Percentiles rank a stretch among this genome's conserved stretches.
phyloP scores from a whole-genome alignment of 1,140 invertebrate genomes.

The Drosophila rufa region DNA sequence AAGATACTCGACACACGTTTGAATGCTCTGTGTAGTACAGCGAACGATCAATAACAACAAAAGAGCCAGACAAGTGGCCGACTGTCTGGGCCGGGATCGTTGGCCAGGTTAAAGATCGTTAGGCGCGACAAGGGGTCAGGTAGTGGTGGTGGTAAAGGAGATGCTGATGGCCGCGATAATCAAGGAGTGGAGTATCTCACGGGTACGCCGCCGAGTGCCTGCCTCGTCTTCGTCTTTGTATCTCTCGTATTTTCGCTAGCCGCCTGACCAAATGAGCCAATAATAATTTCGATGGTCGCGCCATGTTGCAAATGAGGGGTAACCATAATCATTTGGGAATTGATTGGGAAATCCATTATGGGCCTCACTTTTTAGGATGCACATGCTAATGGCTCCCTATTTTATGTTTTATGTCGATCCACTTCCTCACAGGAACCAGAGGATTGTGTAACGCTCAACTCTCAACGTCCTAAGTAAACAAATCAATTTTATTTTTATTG shows the following conservation, averaged over 20 bases:
- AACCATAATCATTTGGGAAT: slow-evolving; percentile 48
- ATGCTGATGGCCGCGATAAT: slow-evolving; percentile 36
- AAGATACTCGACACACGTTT: slow-evolving; percentile 24
- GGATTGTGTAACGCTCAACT: slow-evolving; percentile 35
- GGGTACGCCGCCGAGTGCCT: slow-evolving; percentile 35
- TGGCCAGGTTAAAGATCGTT: slow-evolving; percentile 79
- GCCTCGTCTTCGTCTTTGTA: slow-evolving; percentile 18
- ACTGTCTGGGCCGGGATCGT: slow-evolving; percentile 38
- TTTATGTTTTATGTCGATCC: slow-evolving; percentile 3
- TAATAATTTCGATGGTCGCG: slow-evolving; percentile 56
- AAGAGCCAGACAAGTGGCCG: slow-evolving; percentile 39
- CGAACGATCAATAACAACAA: slow-evolving; percentile 68
- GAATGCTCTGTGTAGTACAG: slow-evolving; percentile 29
- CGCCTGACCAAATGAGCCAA: slow-evolving; percentile 67
- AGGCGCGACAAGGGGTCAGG: slow-evolving; percentile 77
- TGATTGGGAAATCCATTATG: slow-evolving; percentile 51
- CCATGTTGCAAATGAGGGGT: slow-evolving; percentile 46
- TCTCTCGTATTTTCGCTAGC: slow-evolving; percentile 39
- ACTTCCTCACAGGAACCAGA: slow-evolving; percentile 43
- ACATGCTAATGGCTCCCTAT: slow-evolving; percentile 57
- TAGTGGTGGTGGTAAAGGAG: slow-evolving; percentile 43
- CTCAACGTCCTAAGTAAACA: slow-evolving; percentile 69
- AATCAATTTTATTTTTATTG: slow-evolving; percentile 58
- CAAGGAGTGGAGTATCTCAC: slow-evolving; percentile 51
- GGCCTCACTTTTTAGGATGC: slow-evolving; percentile 20